These are phyloP conservation scores for Callopanchax toddi DNA, from an alignment of 2,113 vertebrate genomes.

Conservation along the genomic window DNA sequence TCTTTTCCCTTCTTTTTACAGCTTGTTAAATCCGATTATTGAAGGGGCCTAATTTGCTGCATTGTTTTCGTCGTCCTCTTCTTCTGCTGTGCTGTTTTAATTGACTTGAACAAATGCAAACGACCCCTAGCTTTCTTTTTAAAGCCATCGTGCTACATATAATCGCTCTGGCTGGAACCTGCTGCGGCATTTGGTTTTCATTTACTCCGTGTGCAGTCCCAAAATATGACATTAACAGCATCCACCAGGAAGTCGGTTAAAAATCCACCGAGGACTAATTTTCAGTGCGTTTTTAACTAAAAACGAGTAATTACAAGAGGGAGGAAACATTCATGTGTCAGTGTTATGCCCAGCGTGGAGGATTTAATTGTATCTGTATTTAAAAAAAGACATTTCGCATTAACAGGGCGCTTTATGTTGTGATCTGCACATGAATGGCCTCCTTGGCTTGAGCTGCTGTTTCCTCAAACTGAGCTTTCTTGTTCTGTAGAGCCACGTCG, in stretches of 20 bases:
- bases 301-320: conserved; percentile 47
- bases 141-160: conserved; percentile 43
- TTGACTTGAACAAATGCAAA: conserved; percentile 71
- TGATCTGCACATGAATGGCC: conserved; percentile 65
- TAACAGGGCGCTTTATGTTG: conserved; percentile 36
- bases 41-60: conserved; percentile 48
- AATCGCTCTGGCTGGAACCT: conserved; percentile 60
- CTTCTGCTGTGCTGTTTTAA: conserved; percentile 58
- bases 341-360: conserved; percentile 29
- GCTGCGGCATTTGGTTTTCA: conserved; percentile 66
- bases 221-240: conserved; percentile 50
- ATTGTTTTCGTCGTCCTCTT: conserved; percentile 21
- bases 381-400: conserved; percentile 27
- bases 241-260: conserved; percentile 39
- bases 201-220: conserved; percentile 48
- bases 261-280: conserved; percentile 35
- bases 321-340: conserved; percentile 44
- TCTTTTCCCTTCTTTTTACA: conserved; percentile 81
- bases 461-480: conserved; percentile 49
- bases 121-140: conserved; percentile 39
- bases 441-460: conserved; percentile 54
- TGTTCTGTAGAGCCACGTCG: conserved; percentile 38
- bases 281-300: conserved; percentile 45
- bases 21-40: conserved; percentile 79
- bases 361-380: conserved; percentile 43